A percentile compares a stretch with the other conserved stretches of the same genome.
phyloP scores from a whole-genome alignment of 2,797 vertebrate genomes.

The Capromys pilorides region DNA sequence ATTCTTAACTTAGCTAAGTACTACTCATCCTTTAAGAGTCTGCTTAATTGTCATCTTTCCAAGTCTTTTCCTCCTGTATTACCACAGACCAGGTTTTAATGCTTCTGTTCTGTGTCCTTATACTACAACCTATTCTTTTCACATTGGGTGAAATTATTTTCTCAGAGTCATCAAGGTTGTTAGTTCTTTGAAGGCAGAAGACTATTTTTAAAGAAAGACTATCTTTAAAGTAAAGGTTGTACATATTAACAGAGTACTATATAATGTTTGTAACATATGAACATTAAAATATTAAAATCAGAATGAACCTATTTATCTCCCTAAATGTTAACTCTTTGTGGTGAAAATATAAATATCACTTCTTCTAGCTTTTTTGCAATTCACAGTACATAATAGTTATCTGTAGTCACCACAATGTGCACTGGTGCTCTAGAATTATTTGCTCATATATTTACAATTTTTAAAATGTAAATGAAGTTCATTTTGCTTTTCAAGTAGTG shows the following conservation, averaged over 20 bases:
- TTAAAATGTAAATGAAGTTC: conserved; percentile 96
- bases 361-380: not conserved
- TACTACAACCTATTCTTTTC: not conserved
- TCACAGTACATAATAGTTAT: not conserved
- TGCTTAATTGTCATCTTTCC: conserved; percentile 55
- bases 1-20: conserved; percentile 52
- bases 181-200: not conserved
- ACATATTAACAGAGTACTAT: not conserved
- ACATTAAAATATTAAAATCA: not conserved
- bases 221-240: not conserved
- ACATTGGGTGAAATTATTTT: conserved; percentile 18
- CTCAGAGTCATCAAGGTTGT: not conserved
- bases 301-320: not conserved
- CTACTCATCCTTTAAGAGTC: conserved; percentile 62
- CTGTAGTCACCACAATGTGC: not conserved
- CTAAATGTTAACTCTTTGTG: not conserved
- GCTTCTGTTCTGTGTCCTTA: not conserved
- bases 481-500: conserved; percentile 96
- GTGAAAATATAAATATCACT: not conserved
- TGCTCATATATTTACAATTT: not conserved
- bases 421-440: not conserved
- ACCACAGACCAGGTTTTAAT: conserved; percentile 8
- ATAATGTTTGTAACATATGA: not conserved
- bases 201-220: not conserved
- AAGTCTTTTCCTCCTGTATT: conserved; percentile 45